A percentile compares a stretch with the other conserved stretches of the same genome.
phyloP scores from a whole-genome alignment of 1,140 invertebrate species.

The Dendrolimus kikuchii region DNA sequence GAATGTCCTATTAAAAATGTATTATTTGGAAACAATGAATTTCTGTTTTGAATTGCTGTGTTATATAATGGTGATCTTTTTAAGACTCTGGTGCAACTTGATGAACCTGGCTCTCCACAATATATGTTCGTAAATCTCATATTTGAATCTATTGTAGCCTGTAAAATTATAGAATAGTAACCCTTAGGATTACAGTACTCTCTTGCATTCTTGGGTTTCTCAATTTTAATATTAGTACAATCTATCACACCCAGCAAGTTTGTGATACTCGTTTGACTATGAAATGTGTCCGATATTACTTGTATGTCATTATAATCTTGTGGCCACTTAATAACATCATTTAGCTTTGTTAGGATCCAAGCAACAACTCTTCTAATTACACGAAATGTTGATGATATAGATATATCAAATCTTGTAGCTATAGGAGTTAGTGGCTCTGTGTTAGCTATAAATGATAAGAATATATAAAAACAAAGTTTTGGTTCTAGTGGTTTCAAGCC shows the following conservation, averaged over 20 bases:
- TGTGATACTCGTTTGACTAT: slow-evolving; percentile 34
- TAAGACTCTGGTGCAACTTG: slow-evolving; percentile 33
- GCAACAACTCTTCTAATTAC: slow-evolving; percentile 44
- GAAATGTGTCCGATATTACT: slow-evolving; percentile 34
- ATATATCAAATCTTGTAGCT: slow-evolving; percentile 49
- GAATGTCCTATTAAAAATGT: slow-evolving; percentile 44
- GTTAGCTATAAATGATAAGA: slow-evolving; percentile 44
- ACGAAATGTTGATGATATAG: slow-evolving; percentile 52
- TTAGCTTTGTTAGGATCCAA: slow-evolving; percentile 47
- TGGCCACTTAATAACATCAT: slow-evolving; percentile 49
- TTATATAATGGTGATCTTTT: slow-evolving; percentile 39
- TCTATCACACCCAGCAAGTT: slow-evolving; percentile 45
- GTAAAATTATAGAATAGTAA: slow-evolving; percentile 46
- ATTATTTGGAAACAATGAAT: slow-evolving; percentile 37
- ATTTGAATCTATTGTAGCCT: slow-evolving; percentile 43
- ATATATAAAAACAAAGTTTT: slow-evolving; percentile 50
- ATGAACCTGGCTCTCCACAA: slow-evolving; percentile 46
- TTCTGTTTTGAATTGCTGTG: slow-evolving; percentile 33
- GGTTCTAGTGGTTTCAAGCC: slow-evolving; percentile 45
- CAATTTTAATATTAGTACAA: slow-evolving; percentile 44
- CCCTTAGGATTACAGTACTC: slow-evolving; percentile 48
- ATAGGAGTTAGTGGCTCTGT: slow-evolving; percentile 46
- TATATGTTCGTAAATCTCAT: slow-evolving; percentile 41
- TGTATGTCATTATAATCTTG: slow-evolving; percentile 30
- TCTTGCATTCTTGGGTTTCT: slow-evolving; percentile 46